Conservation (phyloP, 2,888 invertebrate genomes). For the Papilio gigon region DNA sequence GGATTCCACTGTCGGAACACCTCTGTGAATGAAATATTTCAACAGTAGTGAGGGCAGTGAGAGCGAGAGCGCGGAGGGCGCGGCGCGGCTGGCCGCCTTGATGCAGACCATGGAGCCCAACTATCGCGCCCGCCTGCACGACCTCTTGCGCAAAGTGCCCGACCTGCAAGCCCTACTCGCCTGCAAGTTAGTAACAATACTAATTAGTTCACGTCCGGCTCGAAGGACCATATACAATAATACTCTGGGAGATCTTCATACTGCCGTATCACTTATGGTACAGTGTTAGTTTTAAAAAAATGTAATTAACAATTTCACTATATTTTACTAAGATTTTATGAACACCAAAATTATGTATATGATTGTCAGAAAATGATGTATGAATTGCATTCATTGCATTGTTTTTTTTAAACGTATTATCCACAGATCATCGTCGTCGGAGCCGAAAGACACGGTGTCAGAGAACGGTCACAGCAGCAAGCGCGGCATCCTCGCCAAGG, state of each 20-base stretch:
- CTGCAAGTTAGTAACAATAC: too few relatives aligned
- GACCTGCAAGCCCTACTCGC: slow-evolving; percentile 51
- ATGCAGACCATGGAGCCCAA: slow-evolving; percentile 70
- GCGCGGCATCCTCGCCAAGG: slow-evolving; percentile 70
- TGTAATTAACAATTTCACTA: too few relatives aligned
- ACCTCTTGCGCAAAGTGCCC: slow-evolving; percentile 65
- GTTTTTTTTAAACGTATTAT: too few relatives aligned
- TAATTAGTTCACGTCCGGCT: not conserved
- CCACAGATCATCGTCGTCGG: slow-evolving; percentile 58
- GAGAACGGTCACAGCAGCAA: slow-evolving; percentile 63
- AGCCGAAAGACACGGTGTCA: slow-evolving; percentile 60
- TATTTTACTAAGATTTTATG: too few relatives aligned
- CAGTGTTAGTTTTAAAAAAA: too few relatives aligned
- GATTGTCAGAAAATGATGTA: too few relatives aligned
- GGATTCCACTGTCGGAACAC: too few relatives aligned
- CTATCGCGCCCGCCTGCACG: slow-evolving; percentile 64
- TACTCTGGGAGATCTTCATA: not conserved
- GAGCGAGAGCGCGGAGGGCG: slow-evolving; percentile 56
- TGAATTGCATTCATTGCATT: too few relatives aligned
- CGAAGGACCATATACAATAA: not conserved
- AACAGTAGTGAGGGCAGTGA: slow-evolving; percentile 50
- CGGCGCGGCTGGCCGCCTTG: slow-evolving; percentile 62
- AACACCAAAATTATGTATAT: too few relatives aligned
- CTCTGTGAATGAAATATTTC: too few relatives aligned
- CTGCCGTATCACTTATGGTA: too few relatives aligned